Base-by-base conservation (phyloP, 2,113 vertebrate genomes). In the Elaphurus davidianus region DNA sequence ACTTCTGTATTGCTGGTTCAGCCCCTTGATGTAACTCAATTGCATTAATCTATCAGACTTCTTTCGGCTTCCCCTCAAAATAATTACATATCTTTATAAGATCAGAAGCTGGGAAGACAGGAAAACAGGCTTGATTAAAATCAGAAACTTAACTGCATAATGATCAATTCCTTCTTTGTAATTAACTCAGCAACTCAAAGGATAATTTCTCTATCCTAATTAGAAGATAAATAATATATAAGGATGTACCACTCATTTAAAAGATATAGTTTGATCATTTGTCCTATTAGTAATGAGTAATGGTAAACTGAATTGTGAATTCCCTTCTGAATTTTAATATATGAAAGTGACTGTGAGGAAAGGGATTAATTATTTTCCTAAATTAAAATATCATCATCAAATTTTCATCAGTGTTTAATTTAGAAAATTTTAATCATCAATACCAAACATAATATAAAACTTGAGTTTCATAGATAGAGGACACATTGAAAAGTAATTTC, bases 111-210 rank as follows among this genome's bases (percentile, higher is more conserved):
- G 19, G 55, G 81, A 95, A 94, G 96, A 78, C 62, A 96, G 52
- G 27, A 87, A 95, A 74, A 50, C 6, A 84, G 33, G 1, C 27
- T 62, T 93, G 64, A 97, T 98, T 96, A 96, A 97, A 94, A 96
- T 96, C 57, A 95, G 55, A 96, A 87, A 96, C 55, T 36, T 87
- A 97, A 62, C 52, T 93, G 40, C 36, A 33, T 97, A 36, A 52
- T 90, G 62, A 96, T 97, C 78, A 96, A 16, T 93, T 98, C 79
- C 87, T 98, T 95, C 74, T 96, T 97, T 88, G 54, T 95, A 98
- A 97, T 96, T 98, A 96, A 92, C 62, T 97, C 28, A 91, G 76
- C 36, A 97, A 67, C 76, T 95, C 57, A 82, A 52, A 93, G 89
- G 81, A 84, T 91, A 91, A 92, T 92, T 96, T 97, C 79, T 97